Evolutionary conservation across 2,888 invertebrate species (phyloP), one percentile per base, ranked within the genome.

Genomic region (Halictus quadricinctus): DNA sequence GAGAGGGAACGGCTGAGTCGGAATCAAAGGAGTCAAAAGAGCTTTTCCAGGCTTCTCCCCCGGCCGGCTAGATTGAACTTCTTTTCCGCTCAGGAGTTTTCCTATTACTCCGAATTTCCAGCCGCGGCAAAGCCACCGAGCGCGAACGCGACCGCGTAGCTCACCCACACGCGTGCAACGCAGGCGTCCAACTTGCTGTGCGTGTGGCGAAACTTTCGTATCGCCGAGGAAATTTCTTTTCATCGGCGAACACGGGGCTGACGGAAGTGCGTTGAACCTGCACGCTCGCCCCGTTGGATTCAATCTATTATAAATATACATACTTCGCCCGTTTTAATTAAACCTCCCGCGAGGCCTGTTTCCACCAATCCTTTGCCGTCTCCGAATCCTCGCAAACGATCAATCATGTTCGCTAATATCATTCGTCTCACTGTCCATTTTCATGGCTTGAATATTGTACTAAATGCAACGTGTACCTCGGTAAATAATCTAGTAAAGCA

Each of bases 21-120:
- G 91, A 93, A 93, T 94, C 93, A 93, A 94, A 94, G 93, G 93
- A 93, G 93, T 92, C 93, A 91, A 93, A 93, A 93, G 92, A 92
- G 91, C 92, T 93, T 93, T 93, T 91, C 89, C 93, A 90, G 91
- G 91, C 87, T 86, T 87, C 88, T 88, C 90, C 90, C 85, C 83
- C 83, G 80, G 84, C 88, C 85, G 83, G 86, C 91, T 91, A 93
- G 93, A 94, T 94, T 93, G 92, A 93, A 93, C 93, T 94, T 93
- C 93, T 93, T 93, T 93, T 92, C 92, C 93, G 90, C 91, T 92
- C 91, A 90, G 91, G 94, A 94, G 93, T 94, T 93, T 94, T 93
- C 93, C 93, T 93, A 94, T 94, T 94, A 93, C 94, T 93, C 92
- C 92, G 92, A 93, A 94, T 93, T 93, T 93, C 91, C 89, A 90